A percentile compares a stretch with the other conserved stretches of the same genome.
Evolutionary conservation across 2,797 vertebrate species (phyloP).

Genomic region (Anguilla obscura): DNA sequence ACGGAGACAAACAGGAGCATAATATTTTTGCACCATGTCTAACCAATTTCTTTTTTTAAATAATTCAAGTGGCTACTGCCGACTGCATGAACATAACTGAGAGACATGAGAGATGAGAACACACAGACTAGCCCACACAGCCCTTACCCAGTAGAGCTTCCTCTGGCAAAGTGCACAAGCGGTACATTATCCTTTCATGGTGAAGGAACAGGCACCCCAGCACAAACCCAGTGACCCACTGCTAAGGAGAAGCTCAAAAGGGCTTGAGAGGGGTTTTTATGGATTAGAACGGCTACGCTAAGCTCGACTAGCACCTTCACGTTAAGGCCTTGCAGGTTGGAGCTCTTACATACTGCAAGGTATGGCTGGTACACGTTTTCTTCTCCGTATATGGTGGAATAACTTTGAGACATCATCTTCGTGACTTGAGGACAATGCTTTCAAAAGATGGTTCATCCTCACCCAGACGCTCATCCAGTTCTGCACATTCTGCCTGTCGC

Average conservation of each 20-base stretch:
- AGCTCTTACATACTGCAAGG: not conserved
- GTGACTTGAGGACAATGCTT: not conserved
- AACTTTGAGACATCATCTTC: not conserved
- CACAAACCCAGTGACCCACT: not conserved
- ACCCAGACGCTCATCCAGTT: not conserved
- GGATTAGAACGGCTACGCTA: not conserved
- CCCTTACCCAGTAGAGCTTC: no score
- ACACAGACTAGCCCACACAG: no score
- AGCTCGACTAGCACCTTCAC: not conserved
- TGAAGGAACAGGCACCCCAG: not conserved
- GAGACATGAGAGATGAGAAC: no score
- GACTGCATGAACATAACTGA: no score
- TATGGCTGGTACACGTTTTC: not conserved
- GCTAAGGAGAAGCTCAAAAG: not conserved
- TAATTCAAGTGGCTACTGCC: no score
- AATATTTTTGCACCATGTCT: no score
- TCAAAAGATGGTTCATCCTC: not conserved
- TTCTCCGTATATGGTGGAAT: not conserved
- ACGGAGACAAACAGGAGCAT: no score
- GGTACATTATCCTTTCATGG: not conserved
- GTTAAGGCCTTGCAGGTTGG: not conserved
- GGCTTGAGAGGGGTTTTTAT: not conserved
- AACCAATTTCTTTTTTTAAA: no score
- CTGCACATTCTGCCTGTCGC: not conserved
- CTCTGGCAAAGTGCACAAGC: not conserved